Base-by-base conservation (phyloP, 2,888 invertebrate genomes). In the Phortica magna region DNA sequence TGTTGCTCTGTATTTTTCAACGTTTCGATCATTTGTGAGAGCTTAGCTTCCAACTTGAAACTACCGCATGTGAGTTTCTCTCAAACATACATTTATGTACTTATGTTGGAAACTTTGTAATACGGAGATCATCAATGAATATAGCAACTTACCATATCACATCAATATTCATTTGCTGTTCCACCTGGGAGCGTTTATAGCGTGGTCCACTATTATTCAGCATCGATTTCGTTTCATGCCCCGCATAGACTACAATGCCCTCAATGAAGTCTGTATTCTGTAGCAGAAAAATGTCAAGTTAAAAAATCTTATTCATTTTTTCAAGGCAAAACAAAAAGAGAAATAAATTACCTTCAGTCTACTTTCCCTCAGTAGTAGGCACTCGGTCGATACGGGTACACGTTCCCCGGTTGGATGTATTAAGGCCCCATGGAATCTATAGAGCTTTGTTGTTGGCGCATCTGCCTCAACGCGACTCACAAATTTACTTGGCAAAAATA, bases 151-250 rank as follows among this genome's bases (percentile, higher is more conserved):
- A 99, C 98, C 98, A 98, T 89, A 98, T 95, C 78, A 99, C 97
- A 92, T 98, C 98, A 84, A 96, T 95, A 93, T 99, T 99, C 96
- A 99, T 98, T 92, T 96, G 95, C 81, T 95, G 94, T 92, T 99
- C 99, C 84, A 99, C 93, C 81, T 95, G 95, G 75, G 98, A 98
- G 84, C 98, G 94, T 93, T 98, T 99, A 92, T 96, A 97, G 83
- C 98, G 94, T 77, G 98, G 98, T 64, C 98, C 98, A 82, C 98
- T 97, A 92, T 98, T 99, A 92, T 99, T 99, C 80, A 99, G 94
- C 97, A 99, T 97, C 19, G 98, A 97, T 93, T 99, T 99, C 17
- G 98, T 98, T 93, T 99, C 99, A 92, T 98, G 98, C 77, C 99
- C 97, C 82, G 98, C 98, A 93, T 99, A 99, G 74, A 99, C 96